These are phyloP conservation scores for Neosilurus hyrtlii DNA, from an alignment of 2,797 vertebrate species.

Conservation along the genomic window DNA sequence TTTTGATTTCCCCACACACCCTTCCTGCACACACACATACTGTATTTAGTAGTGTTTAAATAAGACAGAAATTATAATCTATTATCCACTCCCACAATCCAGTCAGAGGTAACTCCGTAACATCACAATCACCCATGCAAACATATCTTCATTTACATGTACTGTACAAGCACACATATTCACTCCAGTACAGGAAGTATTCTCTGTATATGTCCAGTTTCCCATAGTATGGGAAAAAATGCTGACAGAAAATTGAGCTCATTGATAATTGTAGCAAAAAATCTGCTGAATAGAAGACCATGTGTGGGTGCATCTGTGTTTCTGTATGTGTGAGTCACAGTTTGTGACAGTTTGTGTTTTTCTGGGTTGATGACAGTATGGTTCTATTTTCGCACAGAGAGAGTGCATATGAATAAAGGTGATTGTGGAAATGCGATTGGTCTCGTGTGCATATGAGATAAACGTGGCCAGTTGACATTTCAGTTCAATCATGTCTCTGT, in stretches of 20 bases:
- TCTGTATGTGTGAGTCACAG: conserved; percentile 59
- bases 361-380: conserved; percentile 32
- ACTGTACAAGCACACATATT: neutral
- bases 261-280: conserved; percentile 66
- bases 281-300: conserved; percentile 67
- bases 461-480: conserved; percentile 76
- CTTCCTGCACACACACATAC: conserved; percentile 68
- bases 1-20: conserved; percentile 80
- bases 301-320: conserved; percentile 71
- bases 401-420: conserved; percentile 2
- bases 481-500: conserved; percentile 75
- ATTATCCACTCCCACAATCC: conserved; percentile 16
- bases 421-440: conserved; percentile 52
- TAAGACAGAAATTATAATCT: conserved; percentile 43
- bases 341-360: conserved; percentile 39
- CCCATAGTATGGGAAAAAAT: conserved; percentile 1
- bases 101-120: conserved; percentile 3
- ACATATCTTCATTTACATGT: conserved; percentile 4
- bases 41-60: conserved; percentile 66
- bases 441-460: conserved; percentile 57
- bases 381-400: conserved; percentile 33
- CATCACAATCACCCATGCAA: conserved; percentile 22
- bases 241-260: conserved; percentile 67
- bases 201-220: conserved; percentile 23
- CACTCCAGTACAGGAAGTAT: conserved; percentile 14